Evolutionary conservation across 1,140 invertebrate species (phyloP).

Genomic region (Chironomus tepperi): DNA sequence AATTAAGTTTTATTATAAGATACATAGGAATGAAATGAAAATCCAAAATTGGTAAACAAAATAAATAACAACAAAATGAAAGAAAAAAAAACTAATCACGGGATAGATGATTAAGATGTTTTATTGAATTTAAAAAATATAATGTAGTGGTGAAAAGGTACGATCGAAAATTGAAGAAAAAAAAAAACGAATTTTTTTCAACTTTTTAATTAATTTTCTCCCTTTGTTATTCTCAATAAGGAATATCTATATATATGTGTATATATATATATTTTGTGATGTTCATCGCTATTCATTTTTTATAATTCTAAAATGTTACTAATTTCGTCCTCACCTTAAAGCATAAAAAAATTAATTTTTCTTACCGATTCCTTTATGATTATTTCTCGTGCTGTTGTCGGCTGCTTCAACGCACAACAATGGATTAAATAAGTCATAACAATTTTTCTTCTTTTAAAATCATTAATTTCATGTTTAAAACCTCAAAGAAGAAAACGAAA

Average conservation of each 20-base stretch:
- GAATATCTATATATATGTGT: background rate
- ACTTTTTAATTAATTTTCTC: constrained; percentile 6
- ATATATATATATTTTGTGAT: no score
- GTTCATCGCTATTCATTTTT: background rate
- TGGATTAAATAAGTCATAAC: constrained; percentile 23
- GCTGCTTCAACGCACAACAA: constrained; percentile 11
- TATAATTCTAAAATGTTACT: constrained; percentile 15
- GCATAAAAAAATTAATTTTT: constrained; percentile 10
- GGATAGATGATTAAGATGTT: constrained; percentile 1
- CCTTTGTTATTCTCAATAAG: constrained; percentile 13
- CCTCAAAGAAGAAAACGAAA: constrained; percentile 16
- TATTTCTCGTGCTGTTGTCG: constrained; percentile 11
- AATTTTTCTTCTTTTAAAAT: constrained; percentile 20
- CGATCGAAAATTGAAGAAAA: background rate
- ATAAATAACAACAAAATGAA: no score
- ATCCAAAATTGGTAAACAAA: no score
- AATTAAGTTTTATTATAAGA: background rate
- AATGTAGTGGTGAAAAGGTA: background rate
- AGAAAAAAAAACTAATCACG: background rate
- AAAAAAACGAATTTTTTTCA: background rate
- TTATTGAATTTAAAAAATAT: background rate
- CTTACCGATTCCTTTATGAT: constrained; percentile 13
- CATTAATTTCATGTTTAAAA: constrained; percentile 23
- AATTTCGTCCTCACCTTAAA: constrained; percentile 13
- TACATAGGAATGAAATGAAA: no score